A percentile compares a stretch with the other conserved stretches of the same genome.
Conservation (phyloP, 1,140 invertebrate species). For the Gryllus bimaculatus region DNA sequence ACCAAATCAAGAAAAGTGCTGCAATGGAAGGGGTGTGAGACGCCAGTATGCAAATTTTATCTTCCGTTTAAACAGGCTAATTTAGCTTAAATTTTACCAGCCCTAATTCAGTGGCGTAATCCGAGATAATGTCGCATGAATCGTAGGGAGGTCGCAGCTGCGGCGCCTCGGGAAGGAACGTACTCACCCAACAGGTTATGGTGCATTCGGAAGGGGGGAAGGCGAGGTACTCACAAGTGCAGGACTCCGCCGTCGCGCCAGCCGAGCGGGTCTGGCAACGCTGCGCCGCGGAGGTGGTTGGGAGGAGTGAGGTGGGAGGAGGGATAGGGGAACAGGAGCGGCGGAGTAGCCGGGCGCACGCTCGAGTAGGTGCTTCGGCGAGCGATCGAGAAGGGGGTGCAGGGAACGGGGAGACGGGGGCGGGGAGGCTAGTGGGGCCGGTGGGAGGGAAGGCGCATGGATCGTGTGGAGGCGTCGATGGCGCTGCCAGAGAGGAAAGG, state of each 20-base stretch:
- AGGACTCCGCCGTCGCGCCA: not conserved
- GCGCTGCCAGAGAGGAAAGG: too few relatives aligned
- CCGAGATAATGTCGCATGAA: not conserved
- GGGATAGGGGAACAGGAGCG: not conserved
- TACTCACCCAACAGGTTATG: not conserved
- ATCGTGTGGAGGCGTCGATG: too few relatives aligned
- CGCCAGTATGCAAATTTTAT: not conserved
- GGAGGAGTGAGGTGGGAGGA: too few relatives aligned
- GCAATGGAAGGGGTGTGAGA: not conserved
- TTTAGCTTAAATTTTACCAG: not conserved
- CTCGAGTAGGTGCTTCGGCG: too few relatives aligned
- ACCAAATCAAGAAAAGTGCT: not conserved
- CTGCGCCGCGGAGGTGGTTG: not conserved
- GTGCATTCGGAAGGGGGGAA: not conserved
- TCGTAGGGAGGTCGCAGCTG: not conserved
- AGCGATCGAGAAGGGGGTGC: too few relatives aligned
- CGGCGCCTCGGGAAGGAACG: not conserved
- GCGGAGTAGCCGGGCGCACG: not conserved
- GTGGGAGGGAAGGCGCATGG: too few relatives aligned
- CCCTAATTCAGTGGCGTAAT: constrained; percentile 7
- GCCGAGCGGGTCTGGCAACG: not conserved
- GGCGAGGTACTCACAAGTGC: not conserved
- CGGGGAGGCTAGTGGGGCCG: too few relatives aligned
- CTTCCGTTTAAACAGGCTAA: not conserved
- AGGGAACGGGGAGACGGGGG: too few relatives aligned